Evolutionary conservation across 2,797 vertebrate species (phyloP).

Genomic region (Coendou prehensilis): DNA sequence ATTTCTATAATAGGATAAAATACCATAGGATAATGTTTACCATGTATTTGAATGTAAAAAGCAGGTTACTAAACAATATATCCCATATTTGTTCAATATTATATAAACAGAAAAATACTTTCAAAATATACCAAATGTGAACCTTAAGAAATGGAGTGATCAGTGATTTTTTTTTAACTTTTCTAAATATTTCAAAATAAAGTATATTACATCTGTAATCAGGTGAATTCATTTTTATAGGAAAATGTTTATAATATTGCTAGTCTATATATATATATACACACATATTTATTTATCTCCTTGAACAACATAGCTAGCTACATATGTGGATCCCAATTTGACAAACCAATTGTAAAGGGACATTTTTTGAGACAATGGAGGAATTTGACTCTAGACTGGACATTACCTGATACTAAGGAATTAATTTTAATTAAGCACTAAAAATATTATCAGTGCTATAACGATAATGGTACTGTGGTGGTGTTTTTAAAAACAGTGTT

Average conservation of each 20-base stretch:
- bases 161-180: conserved; percentile 54
- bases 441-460: neutral
- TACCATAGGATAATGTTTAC: neutral
- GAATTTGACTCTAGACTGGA: neutral
- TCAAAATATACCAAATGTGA: neutral
- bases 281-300: neutral
- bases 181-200: conserved; percentile 38
- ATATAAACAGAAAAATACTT: neutral
- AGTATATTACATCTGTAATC: neutral
- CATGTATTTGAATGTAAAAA: neutral
- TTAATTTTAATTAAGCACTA: conserved; percentile 3
- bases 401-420: conserved; percentile 26
- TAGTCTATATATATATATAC: too few relatives aligned
- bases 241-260: conserved; percentile 1
- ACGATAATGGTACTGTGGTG: neutral
- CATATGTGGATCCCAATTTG: neutral
- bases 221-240: conserved; percentile 44
- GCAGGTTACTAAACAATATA: neutral
- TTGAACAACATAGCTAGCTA: neutral
- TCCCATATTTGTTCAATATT: neutral
- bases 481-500: neutral
- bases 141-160: conserved; percentile 4
- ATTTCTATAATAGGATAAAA: neutral
- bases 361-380: neutral
- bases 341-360: conserved; percentile 1